Evolutionary conservation across 2,797 vertebrate genomes (phyloP), one percentile per base, ranked within the genome.

Genomic region (Notolepis coatsorum): DNA sequence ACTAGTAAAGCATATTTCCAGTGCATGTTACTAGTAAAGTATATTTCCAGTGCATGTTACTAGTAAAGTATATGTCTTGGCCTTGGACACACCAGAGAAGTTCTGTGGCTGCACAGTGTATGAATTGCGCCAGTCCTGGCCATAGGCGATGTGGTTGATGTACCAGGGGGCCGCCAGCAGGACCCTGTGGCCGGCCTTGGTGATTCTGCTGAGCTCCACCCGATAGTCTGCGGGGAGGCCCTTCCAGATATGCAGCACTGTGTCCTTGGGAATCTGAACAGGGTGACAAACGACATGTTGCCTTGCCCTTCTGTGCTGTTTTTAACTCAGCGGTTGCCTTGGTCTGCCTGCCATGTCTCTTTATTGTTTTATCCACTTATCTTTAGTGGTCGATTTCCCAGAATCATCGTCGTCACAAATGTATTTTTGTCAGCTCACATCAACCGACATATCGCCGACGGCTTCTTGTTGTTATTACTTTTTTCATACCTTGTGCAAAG

Each of bases 161-260:
- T 97, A 96, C 93, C 93, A 96, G 20, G 93, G 95, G 4, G 94
- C 90, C 9, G 94, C 94, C 2, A 96, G 92, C 66, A 96, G 80
- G 53, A 91, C 90, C 4, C 80, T 88, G 88, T 91, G 92, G 53
- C 94, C 93, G 1, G 93, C 91, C 43, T 79, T 48, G 47, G 95
- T 96, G 73, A 96, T 90, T 20, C 62, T 77, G 0, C 88, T 85
- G 81, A 95, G 73, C 82, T 96, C 93, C 0, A 65, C 39, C 18
- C 39, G 2, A 64, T 95, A 96, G 0, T 2, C 2, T 3, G 35
- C 9, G 1, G 68, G 41, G 0, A 50, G 51, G 28, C 90, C 87
- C 73, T 92, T 95, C 95, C 95, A 96, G 31, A 97, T 93, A 0
- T 96, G 94, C 70, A 95, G 83, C 57, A 96, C 80, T 0, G 94